Percentiles rank a stretch among this genome's conserved stretches.
These are phyloP conservation scores for Acanthisitta chloris DNA, from an alignment of 2,113 vertebrate genomes.

Conservation along the genomic window DNA sequence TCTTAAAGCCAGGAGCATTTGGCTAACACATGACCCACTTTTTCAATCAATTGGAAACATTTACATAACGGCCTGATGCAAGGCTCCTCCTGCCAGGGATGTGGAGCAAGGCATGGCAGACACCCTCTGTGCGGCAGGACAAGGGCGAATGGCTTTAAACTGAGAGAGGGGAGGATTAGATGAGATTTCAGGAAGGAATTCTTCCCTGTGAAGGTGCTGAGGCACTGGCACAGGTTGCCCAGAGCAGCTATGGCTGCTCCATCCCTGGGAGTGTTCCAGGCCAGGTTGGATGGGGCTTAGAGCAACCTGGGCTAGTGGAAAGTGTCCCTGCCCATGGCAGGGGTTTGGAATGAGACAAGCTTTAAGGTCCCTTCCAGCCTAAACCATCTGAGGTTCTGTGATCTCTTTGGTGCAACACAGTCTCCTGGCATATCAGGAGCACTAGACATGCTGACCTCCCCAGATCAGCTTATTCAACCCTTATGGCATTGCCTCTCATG, in stretches of 20 bases:
- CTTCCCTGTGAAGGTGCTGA: neutral
- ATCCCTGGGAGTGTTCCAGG: neutral
- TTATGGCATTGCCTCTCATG: neutral
- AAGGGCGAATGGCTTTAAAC: neutral
- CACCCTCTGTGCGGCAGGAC: neutral
- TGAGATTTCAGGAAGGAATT: neutral
- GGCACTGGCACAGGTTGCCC: neutral
- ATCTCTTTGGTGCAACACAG: neutral
- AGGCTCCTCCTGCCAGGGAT: neutral
- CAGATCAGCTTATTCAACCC: neutral
- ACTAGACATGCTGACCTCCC: neutral
- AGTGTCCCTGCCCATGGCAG: neutral
- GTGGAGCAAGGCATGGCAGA: neutral
- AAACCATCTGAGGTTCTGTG: neutral
- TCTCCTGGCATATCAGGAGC: neutral
- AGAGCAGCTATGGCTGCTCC: neutral
- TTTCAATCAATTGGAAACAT: constrained; percentile 80
- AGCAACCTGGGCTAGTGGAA: neutral
- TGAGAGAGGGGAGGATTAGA: neutral
- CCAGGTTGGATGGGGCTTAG: neutral
- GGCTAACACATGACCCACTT: constrained; percentile 91
- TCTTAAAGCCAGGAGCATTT: constrained; percentile 84
- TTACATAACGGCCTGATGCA: constrained; percentile 69
- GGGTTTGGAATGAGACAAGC: no score
- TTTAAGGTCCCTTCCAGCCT: neutral